phyloP scores from a whole-genome alignment of 2,888 invertebrate genomes.

The Cosmorhoe ocellata region DNA sequence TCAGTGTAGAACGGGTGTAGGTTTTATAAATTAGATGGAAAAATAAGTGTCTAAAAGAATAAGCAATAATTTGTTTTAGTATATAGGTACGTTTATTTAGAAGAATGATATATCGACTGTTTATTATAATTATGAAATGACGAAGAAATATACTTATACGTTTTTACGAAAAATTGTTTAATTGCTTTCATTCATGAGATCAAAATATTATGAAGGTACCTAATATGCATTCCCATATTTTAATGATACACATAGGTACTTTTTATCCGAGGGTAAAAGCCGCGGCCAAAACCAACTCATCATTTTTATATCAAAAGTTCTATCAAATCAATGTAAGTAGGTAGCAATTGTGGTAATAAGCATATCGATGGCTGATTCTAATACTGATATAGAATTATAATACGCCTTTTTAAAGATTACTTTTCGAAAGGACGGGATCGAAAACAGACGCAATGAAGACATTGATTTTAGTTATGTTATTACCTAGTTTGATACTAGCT shows the following conservation, averaged over 20 bases:
- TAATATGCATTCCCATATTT: too few relatives aligned
- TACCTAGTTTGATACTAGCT: slow-evolving; percentile 7
- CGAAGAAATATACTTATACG: slow-evolving; percentile 13
- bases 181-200: too few relatives aligned
- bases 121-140: slow-evolving; percentile 10
- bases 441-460: slow-evolving; percentile 6
- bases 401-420: neutral
- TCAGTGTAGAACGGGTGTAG: too few relatives aligned
- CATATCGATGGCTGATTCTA: neutral
- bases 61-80: slow-evolving; percentile 13
- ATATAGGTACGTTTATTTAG: neutral
- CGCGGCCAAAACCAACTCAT: too few relatives aligned
- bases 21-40: neutral
- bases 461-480: neutral
- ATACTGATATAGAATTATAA: neutral
- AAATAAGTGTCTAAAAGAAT: slow-evolving; percentile 3
- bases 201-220: too few relatives aligned
- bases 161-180: neutral
- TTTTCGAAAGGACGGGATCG: neutral
- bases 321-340: slow-evolving; percentile 11
- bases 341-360: slow-evolving; percentile 1
- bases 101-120: slow-evolving; percentile 3
- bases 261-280: too few relatives aligned
- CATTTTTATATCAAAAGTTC: neutral
- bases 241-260: too few relatives aligned